Evolutionary conservation across 2,888 invertebrate species (phyloP).

Genomic region (Eudemis profundana): DNA sequence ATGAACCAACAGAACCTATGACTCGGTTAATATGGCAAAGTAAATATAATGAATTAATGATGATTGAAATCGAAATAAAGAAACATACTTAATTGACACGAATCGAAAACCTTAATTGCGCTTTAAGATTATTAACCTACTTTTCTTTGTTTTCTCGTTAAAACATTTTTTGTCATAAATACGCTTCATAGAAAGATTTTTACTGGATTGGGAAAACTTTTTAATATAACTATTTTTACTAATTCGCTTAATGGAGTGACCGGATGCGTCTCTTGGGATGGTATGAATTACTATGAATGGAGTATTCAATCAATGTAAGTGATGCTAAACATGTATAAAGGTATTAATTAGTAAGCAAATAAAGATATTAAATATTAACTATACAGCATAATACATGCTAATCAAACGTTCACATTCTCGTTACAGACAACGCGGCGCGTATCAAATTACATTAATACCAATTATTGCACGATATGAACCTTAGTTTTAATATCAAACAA

Average conservation of each 20-base stretch:
- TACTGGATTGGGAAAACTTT: too few species aligned
- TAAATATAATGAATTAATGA: too few species aligned
- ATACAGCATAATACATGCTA: conserved; percentile 4
- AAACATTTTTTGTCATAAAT: too few species aligned
- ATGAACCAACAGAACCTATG: too few species aligned
- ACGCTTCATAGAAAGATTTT: too few species aligned
- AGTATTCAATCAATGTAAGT: too few species aligned
- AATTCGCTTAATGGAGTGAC: too few species aligned
- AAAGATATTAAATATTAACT: background rate
- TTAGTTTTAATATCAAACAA: conserved; percentile 11
- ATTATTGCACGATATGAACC: conserved; percentile 45
- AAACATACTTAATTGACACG: background rate
- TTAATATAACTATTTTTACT: too few species aligned
- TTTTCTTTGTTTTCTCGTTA: background rate
- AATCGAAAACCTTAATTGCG: background rate
- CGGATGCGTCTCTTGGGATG: too few species aligned
- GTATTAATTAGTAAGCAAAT: background rate
- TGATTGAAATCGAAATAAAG: background rate
- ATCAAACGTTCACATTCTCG: conserved; percentile 15
- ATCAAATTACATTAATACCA: conserved; percentile 45
- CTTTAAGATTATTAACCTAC: background rate
- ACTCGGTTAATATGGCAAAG: too few species aligned
- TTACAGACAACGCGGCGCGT: conserved; percentile 7
- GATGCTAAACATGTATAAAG: background rate
- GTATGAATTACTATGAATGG: too few species aligned